Evolutionary conservation across 2,113 vertebrate genomes (phyloP).

Genomic region (Platichthys stellatus): DNA sequence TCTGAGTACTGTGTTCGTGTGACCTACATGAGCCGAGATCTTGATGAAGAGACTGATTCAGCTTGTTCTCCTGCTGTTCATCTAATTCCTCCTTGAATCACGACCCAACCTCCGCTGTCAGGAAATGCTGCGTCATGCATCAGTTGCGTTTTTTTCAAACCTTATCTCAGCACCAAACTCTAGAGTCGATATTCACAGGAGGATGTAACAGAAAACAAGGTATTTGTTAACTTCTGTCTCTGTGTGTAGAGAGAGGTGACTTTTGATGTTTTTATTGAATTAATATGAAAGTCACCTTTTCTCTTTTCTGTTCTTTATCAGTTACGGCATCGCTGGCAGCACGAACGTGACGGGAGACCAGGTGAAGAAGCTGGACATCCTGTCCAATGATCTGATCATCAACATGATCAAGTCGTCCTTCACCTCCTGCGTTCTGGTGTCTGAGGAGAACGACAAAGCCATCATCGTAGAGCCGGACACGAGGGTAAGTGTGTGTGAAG

Average conservation of each 20-base stretch:
- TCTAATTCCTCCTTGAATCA: not conserved
- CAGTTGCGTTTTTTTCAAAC: not conserved
- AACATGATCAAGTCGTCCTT: conserved; percentile 96
- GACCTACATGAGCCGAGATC: not conserved
- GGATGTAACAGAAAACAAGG: too few relatives aligned
- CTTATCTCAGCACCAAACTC: too few relatives aligned
- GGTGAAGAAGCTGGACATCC: conserved; percentile 95
- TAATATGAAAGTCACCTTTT: too few relatives aligned
- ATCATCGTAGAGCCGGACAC: conserved; percentile 89
- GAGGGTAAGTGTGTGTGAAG: conserved; percentile 75
- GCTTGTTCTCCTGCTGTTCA: not conserved
- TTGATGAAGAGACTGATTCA: not conserved
- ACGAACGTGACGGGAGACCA: conserved; percentile 95
- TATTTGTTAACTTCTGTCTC: too few relatives aligned
- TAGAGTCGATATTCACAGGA: too few relatives aligned
- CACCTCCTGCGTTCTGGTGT: conserved; percentile 90
- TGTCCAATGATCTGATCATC: conserved; percentile 93
- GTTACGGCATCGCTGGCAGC: conserved; percentile 92
- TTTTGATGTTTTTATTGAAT: too few relatives aligned
- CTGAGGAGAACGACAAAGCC: conserved; percentile 90
- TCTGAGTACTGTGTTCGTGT: too few relatives aligned
- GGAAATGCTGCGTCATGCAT: conserved; percentile 31
- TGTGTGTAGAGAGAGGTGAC: too few relatives aligned
- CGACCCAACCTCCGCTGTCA: not conserved
- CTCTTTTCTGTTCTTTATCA: conserved; percentile 43